These are phyloP conservation scores for Papilio dardanus DNA, from an alignment of 1,140 invertebrate genomes.

Conservation along the genomic window DNA sequence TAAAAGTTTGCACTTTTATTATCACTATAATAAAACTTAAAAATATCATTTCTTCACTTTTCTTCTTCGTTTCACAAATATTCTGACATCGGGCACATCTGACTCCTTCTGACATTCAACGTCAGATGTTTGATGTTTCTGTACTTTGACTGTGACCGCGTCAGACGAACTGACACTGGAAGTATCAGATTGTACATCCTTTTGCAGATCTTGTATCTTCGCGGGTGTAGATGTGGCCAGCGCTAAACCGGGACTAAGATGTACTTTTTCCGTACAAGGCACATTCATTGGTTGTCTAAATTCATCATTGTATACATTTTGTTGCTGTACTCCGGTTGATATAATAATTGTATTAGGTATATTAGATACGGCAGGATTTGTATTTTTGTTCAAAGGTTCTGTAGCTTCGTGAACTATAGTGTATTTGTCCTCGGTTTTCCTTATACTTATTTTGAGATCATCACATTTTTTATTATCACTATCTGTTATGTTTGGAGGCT, in stretches of 20 bases:
- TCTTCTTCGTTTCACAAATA: constrained; percentile 66
- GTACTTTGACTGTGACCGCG: constrained; percentile 8
- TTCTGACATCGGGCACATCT: constrained; percentile 70
- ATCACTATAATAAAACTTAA: neutral
- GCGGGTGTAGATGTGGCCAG: constrained; percentile 69
- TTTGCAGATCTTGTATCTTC: constrained; percentile 42
- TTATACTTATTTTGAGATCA: constrained; percentile 21
- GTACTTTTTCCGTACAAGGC: neutral
- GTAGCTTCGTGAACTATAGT: constrained; percentile 3
- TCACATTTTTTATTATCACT: constrained; percentile 10
- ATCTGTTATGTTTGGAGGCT: neutral
- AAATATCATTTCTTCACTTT: constrained; percentile 52
- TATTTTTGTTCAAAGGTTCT: constrained; percentile 41
- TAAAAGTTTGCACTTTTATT: neutral
- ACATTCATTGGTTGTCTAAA: neutral
- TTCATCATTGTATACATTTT: constrained; percentile 33
- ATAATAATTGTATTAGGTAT: constrained; percentile 64
- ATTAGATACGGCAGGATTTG: constrained; percentile 42
- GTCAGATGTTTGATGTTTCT: constrained; percentile 40
- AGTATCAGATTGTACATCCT: constrained; percentile 32
- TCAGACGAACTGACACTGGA: constrained; percentile 34
- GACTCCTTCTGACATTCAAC: constrained; percentile 40
- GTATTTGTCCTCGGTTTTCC: neutral
- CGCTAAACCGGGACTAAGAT: constrained; percentile 42
- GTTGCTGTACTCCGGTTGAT: constrained; percentile 60